Percentiles rank a stretch among this genome's conserved stretches.
phyloP scores from a whole-genome alignment of 2,888 invertebrate species.

The Lordiphosa andalusiaca region DNA sequence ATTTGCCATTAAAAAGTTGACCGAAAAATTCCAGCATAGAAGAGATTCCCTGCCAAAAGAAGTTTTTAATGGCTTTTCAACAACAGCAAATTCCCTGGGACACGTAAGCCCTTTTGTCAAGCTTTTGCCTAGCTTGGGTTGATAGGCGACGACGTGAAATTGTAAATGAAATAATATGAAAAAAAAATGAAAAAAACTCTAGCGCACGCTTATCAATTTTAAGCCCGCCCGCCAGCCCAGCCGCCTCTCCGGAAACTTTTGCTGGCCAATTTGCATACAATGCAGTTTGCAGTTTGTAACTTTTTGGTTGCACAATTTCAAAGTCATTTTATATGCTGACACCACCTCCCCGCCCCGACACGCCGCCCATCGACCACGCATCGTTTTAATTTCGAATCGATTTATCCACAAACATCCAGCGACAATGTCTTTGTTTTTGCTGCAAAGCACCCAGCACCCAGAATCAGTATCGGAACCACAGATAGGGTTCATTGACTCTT shows the following conservation, averaged over 20 bases:
- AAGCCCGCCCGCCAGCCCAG: background rate
- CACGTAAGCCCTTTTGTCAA: constrained; percentile 32
- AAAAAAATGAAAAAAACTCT: constrained; percentile 30
- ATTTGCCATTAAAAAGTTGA: constrained; percentile 9
- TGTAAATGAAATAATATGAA: constrained; percentile 19
- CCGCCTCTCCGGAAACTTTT: constrained; percentile 44
- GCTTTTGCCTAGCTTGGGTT: constrained; percentile 1
- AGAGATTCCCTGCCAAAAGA: constrained; percentile 2
- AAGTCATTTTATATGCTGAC: constrained; percentile 39
- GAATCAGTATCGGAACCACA: background rate
- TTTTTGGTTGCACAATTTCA: constrained; percentile 49
- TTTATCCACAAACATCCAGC: constrained; percentile 13
- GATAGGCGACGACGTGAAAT: constrained; percentile 4
- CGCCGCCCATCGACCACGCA: too few species aligned
- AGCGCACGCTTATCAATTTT: constrained; percentile 61
- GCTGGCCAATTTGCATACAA: constrained; percentile 63
- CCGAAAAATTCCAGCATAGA: constrained; percentile 3
- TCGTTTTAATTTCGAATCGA: constrained; percentile 10
- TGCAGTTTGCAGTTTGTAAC: constrained; percentile 41
- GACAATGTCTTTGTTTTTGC: constrained; percentile 10
- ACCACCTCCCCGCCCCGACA: background rate
- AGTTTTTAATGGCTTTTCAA: constrained; percentile 13
- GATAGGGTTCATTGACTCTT: constrained; percentile 63
- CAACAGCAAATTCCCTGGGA: constrained; percentile 16
- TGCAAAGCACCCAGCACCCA: constrained; percentile 25